phyloP scores from a whole-genome alignment of 2,888 invertebrate genomes.

The Heliconius cydno region DNA sequence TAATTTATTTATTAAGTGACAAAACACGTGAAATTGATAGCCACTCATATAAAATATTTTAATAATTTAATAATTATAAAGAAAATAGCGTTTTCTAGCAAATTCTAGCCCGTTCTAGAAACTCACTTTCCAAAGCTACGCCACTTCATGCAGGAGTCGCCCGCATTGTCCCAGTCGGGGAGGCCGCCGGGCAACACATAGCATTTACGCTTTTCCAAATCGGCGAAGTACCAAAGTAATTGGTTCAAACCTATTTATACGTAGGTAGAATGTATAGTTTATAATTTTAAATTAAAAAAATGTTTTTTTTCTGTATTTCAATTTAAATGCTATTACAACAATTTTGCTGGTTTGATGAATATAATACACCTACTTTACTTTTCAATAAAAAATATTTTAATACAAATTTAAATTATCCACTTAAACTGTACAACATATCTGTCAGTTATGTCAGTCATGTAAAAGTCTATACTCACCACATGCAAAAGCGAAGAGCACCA shows the following conservation, averaged over 20 bases:
- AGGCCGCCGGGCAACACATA: slow-evolving; percentile 87
- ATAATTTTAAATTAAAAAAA: too few relatives aligned
- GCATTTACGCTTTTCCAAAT: slow-evolving; percentile 91
- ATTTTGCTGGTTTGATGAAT: not conserved
- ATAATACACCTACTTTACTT: not conserved
- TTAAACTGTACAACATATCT: not conserved
- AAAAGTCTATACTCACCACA: slow-evolving; percentile 85
- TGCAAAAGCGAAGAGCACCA: slow-evolving; percentile 95
- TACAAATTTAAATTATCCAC: too few relatives aligned
- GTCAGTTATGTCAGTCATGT: not conserved
- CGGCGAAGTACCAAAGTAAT: slow-evolving; percentile 96
- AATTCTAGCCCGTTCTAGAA: not conserved
- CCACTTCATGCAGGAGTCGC: slow-evolving; percentile 93
- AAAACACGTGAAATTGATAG: too few relatives aligned
- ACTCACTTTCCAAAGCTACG: slow-evolving; percentile 92
- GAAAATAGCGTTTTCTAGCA: not conserved
- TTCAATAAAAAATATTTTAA: not conserved
- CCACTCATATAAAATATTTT: not conserved
- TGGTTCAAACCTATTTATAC: slow-evolving; percentile 88
- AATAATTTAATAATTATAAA: not conserved
- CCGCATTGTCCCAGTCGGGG: slow-evolving; percentile 90
- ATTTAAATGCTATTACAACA: not conserved
- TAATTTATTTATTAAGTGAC: too few relatives aligned
- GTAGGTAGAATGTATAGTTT: not conserved
- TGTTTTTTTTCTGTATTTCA: not conserved